Percentiles rank a stretch among this genome's conserved stretches.
These are phyloP conservation scores for Peromyscus polionotus DNA, from an alignment of 2,113 vertebrate genomes.

Conservation along the genomic window DNA sequence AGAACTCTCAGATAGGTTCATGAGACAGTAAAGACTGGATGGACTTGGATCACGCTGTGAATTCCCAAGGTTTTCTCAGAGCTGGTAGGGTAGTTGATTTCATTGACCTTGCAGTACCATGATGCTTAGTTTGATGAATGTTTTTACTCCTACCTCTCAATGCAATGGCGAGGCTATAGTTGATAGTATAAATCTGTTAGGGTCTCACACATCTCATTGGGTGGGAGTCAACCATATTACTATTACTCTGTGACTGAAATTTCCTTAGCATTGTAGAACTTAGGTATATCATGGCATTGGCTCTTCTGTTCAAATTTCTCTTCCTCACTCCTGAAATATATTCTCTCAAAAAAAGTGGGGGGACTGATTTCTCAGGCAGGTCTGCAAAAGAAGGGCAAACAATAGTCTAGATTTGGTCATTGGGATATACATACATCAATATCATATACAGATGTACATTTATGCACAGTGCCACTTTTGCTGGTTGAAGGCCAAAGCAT, in stretches of 20 bases:
- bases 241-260: background rate
- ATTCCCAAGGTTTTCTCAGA: background rate
- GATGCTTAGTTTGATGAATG: background rate
- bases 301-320: slow-evolving; percentile 3
- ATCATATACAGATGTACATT: no score
- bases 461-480: background rate
- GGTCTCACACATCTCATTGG: background rate
- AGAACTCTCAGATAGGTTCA: background rate
- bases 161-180: background rate
- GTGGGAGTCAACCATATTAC: background rate
- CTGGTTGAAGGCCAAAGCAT: background rate
- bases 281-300: background rate
- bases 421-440: background rate
- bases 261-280: background rate
- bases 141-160: background rate
- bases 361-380: background rate
- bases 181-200: background rate
- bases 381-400: slow-evolving; percentile 37
- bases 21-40: background rate
- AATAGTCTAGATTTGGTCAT: background rate
- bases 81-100: background rate
- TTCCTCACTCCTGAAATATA: slow-evolving; percentile 26
- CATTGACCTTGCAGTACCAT: background rate
- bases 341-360: background rate
- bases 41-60: background rate